A percentile compares a stretch with the other conserved stretches of the same genome.
phyloP scores from a whole-genome alignment of 1,140 invertebrate genomes.

The Ephestia elutella region DNA sequence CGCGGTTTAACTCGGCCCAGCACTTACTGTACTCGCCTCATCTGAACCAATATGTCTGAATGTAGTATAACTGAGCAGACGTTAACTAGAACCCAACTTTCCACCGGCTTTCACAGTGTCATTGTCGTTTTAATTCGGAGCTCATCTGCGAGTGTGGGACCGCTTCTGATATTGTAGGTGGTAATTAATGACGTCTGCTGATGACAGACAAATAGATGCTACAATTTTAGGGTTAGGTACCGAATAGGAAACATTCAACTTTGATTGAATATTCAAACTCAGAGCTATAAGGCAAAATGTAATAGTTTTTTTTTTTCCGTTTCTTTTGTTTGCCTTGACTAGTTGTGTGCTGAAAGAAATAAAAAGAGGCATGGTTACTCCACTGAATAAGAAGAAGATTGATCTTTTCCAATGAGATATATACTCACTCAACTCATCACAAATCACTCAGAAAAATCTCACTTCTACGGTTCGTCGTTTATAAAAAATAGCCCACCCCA shows the following conservation, averaged over 20 bases:
- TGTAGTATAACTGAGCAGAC: conserved; percentile 6
- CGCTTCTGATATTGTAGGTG: background rate
- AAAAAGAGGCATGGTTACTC: too few species aligned
- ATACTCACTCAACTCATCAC: too few species aligned
- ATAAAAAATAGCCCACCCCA: background rate
- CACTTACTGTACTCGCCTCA: background rate
- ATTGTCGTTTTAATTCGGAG: conserved; percentile 12
- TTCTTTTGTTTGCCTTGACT: too few species aligned
- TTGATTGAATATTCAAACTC: too few species aligned
- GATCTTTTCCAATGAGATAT: too few species aligned
- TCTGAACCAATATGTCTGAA: background rate
- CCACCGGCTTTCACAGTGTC: conserved; percentile 7
- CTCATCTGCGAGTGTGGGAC: conserved; percentile 7
- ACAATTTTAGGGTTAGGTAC: too few species aligned
- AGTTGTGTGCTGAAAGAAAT: too few species aligned
- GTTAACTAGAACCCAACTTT: conserved; percentile 7
- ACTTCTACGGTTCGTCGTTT: background rate
- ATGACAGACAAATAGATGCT: background rate
- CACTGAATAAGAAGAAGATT: too few species aligned
- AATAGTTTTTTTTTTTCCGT: too few species aligned
- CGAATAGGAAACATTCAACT: too few species aligned
- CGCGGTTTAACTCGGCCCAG: too few species aligned
- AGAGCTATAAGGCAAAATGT: too few species aligned
- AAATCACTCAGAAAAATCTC: background rate
- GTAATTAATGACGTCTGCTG: background rate